Percentiles rank a stretch among this genome's conserved stretches.
Evolutionary conservation across 2,797 vertebrate genomes (phyloP).

Genomic region (Semotilus atromaculatus): DNA sequence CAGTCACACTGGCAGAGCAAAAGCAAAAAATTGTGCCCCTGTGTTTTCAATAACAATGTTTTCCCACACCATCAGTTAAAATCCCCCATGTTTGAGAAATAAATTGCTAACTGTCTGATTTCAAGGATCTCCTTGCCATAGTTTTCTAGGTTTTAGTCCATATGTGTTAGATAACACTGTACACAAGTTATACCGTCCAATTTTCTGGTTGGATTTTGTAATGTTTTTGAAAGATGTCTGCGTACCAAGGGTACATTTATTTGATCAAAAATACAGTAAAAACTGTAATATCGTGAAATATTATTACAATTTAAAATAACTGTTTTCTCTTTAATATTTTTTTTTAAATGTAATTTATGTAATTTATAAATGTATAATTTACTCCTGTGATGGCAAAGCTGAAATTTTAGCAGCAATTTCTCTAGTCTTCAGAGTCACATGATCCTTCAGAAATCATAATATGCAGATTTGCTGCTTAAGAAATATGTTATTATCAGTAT

Average conservation of each 20-base stretch:
- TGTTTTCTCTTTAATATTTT: too few species aligned
- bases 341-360: too few species aligned
- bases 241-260: neutral
- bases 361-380: too few species aligned
- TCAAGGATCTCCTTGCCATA: neutral
- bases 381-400: too few species aligned
- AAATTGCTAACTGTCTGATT: neutral
- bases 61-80: neutral
- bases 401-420: neutral
- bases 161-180: neutral
- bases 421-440: neutral
- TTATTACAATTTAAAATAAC: neutral
- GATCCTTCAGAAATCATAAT: neutral
- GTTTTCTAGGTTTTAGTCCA: neutral
- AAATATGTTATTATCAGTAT: neutral
- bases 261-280: neutral
- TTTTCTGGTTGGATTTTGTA: neutral
- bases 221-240: neutral
- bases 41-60: neutral
- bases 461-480: neutral
- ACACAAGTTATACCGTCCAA: neutral
- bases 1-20: neutral
- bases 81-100: neutral
- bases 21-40: neutral
- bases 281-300: neutral